These are phyloP conservation scores for Channa maculata DNA, from an alignment of 2,113 vertebrate species.

Conservation along the genomic window DNA sequence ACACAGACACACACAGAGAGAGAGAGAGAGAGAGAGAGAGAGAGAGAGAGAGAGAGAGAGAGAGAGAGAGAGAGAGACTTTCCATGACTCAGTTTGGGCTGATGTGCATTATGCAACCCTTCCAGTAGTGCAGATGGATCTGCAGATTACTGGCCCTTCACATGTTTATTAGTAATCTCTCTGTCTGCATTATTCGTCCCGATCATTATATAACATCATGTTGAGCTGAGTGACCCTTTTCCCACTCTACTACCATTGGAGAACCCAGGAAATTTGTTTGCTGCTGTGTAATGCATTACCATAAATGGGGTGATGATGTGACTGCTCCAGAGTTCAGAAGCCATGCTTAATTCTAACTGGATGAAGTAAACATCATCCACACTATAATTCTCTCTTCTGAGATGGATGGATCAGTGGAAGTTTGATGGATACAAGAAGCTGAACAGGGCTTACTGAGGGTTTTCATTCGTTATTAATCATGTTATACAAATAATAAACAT, in stretches of 20 bases:
- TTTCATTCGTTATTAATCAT: constrained; percentile 4
- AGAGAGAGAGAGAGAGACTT: not conserved
- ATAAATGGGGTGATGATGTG: not conserved
- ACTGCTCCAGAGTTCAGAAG: constrained; percentile 14
- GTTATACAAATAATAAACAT: constrained; percentile 2
- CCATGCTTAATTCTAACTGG: constrained; percentile 15
- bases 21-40: no score
- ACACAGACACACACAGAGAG: constrained; percentile 29
- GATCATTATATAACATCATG: constrained; percentile 62
- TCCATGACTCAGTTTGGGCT: constrained; percentile 50
- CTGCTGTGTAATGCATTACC: not conserved
- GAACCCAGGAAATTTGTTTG: constrained; percentile 17
- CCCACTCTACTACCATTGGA: constrained; percentile 25
- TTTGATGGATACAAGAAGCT: constrained; percentile 7
- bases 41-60: no score
- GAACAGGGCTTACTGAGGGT: constrained; percentile 14
- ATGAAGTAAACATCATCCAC: constrained; percentile 34
- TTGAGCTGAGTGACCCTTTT: constrained; percentile 40
- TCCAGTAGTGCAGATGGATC: constrained; percentile 70
- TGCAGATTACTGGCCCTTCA: constrained; percentile 68
- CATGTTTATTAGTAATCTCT: constrained; percentile 76
- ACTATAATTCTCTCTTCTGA: not conserved
- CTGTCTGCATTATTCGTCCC: constrained; percentile 57
- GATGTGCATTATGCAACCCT: constrained; percentile 70
- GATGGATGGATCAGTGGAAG: constrained; percentile 26